phyloP scores from a whole-genome alignment of 2,797 vertebrate species.

The Merluccius polli region DNA sequence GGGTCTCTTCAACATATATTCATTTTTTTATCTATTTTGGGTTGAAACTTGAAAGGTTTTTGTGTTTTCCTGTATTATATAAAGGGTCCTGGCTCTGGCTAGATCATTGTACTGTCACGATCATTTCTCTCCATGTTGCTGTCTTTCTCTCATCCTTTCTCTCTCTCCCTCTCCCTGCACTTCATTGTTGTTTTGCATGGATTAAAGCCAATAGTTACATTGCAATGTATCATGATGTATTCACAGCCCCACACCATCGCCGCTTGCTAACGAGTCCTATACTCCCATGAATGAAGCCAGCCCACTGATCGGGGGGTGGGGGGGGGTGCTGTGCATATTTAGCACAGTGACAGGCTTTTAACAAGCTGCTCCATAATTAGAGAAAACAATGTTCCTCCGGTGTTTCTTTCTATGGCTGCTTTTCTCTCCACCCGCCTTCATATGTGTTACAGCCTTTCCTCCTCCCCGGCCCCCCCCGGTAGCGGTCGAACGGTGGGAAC shows the following conservation, averaged over 20 bases:
- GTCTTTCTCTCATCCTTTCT: constrained; percentile 86
- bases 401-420: constrained; percentile 74
- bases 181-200: neutral
- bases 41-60: neutral
- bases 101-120: too few species aligned
- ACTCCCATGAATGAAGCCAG: neutral
- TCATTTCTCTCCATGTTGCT: constrained; percentile 75
- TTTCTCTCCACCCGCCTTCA: constrained; percentile 48
- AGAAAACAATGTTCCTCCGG: constrained; percentile 95
- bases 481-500: constrained; percentile 76
- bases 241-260: too few species aligned
- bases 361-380: constrained; percentile 98
- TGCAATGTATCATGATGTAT: neutral
- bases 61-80: neutral
- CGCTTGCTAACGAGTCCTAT: neutral
- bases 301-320: neutral
- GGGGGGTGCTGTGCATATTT: constrained; percentile 84
- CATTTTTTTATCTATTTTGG: neutral
- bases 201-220: neutral
- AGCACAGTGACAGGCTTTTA: constrained; percentile 94
- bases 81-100: neutral
- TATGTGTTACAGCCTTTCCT: constrained; percentile 57
- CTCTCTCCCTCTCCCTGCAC: constrained; percentile 27
- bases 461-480: constrained; percentile 55
- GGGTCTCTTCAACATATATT: too few species aligned